Conservation (phyloP, 2,888 invertebrate species). For the Stenodera caucasica region DNA sequence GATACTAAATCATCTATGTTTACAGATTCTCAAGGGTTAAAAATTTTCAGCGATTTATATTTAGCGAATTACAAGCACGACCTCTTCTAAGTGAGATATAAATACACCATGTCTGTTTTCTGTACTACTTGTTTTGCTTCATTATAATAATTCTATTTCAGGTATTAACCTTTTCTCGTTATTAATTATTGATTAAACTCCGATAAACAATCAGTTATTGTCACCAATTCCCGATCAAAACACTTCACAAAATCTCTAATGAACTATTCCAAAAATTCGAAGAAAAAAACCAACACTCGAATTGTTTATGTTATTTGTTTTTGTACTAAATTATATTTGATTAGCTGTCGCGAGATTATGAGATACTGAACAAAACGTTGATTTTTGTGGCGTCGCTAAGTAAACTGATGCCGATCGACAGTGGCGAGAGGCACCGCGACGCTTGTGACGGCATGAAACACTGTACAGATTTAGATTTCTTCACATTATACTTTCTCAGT, state of each 20-base stretch:
- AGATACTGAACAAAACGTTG: conserved; percentile 13
- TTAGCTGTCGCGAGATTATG: neutral
- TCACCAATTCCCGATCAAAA: no score
- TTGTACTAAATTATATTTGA: no score
- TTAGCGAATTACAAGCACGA: conserved; percentile 46
- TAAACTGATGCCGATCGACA: conserved; percentile 23
- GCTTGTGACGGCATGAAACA: conserved; percentile 32
- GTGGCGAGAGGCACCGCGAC: conserved; percentile 35
- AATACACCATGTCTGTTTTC: conserved; percentile 44
- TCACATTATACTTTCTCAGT: conserved; percentile 30
- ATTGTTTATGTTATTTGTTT: no score
- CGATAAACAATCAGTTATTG: no score
- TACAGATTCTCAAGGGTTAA: conserved; percentile 42
- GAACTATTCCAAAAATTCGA: no score
- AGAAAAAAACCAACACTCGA: no score
- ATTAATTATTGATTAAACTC: neutral
- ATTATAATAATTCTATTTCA: conserved; percentile 43
- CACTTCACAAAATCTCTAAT: neutral
- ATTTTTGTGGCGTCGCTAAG: conserved; percentile 24
- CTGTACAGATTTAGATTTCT: conserved; percentile 39
- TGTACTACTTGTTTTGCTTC: conserved; percentile 45
- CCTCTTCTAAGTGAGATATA: conserved; percentile 48
- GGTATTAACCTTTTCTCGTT: conserved; percentile 28
- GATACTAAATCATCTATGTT: conserved; percentile 25
- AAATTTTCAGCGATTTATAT: conserved; percentile 47